These are phyloP conservation scores for Drosophila dunni DNA, from an alignment of 1,140 invertebrate genomes.

Conservation along the genomic window DNA sequence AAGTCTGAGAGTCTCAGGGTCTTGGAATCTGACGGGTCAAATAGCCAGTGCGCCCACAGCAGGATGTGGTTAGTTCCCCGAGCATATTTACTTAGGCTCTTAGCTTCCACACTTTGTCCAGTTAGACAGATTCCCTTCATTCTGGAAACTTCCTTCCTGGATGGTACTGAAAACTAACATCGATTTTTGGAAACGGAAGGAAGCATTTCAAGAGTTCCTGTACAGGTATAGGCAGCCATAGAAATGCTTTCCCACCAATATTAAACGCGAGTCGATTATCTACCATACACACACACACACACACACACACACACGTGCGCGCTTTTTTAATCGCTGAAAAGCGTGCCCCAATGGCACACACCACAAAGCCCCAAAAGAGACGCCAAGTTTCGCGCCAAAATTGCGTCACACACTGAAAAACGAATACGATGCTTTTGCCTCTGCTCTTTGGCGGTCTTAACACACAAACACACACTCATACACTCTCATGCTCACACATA, in stretches of 20 bases:
- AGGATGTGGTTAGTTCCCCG: slow-evolving; percentile 64
- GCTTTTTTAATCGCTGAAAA: slow-evolving; percentile 11
- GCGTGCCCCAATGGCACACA: slow-evolving; percentile 58
- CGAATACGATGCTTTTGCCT: slow-evolving; percentile 34
- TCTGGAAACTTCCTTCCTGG: slow-evolving; percentile 59
- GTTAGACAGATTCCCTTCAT: slow-evolving; percentile 2
- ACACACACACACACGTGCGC: neutral
- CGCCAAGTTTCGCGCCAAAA: slow-evolving; percentile 82
- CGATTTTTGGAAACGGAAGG: slow-evolving; percentile 57
- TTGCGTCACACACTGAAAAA: slow-evolving; percentile 65
- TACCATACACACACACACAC: slow-evolving; percentile 2
- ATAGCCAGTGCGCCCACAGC: slow-evolving; percentile 28
- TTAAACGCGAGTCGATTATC: neutral
- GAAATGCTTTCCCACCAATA: neutral
- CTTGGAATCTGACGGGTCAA: neutral
- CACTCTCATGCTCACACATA: slow-evolving; percentile 22
- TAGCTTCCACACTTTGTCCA: slow-evolving; percentile 26
- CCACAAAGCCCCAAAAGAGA: slow-evolving; percentile 50
- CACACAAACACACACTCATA: slow-evolving; percentile 35
- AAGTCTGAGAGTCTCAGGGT: slow-evolving; percentile 1
- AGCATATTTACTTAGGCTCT: slow-evolving; percentile 53
- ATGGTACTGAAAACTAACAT: slow-evolving; percentile 4
- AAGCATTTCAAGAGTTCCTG: slow-evolving; percentile 25
- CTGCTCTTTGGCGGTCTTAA: slow-evolving; percentile 61
- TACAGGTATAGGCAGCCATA: slow-evolving; percentile 22